Evolutionary conservation across 2,113 vertebrate species (phyloP).

Genomic region (Corvus moneduloides): DNA sequence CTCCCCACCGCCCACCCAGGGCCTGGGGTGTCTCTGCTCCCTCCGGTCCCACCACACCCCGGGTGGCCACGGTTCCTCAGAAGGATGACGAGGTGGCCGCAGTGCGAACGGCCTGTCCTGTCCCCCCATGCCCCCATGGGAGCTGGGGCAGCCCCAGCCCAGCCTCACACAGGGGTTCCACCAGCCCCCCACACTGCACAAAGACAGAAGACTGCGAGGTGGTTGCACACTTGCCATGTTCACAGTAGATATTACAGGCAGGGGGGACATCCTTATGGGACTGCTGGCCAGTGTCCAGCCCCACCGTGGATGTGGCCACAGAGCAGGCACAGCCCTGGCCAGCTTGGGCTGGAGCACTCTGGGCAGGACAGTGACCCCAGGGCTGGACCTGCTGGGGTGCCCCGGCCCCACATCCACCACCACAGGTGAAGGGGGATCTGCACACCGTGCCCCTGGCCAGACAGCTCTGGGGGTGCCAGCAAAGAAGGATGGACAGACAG

Average conservation of each 20-base stretch:
- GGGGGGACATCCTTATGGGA: neutral
- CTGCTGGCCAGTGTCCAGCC: neutral
- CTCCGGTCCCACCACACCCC: fast-evolving
- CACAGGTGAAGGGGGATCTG: neutral
- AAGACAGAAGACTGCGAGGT: neutral
- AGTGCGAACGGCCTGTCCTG: neutral
- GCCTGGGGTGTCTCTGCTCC: fast-evolving
- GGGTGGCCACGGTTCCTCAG: neutral
- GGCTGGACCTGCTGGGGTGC: neutral
- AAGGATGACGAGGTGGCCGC: fast-evolving
- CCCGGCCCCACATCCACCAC: fast-evolving
- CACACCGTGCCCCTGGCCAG: neutral
- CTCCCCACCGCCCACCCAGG: neutral
- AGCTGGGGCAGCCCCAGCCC: neutral
- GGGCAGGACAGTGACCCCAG: neutral
- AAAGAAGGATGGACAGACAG: neutral
- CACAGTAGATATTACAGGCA: slow-evolving; percentile 35
- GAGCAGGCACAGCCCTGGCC: neutral
- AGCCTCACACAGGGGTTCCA: fast-evolving
- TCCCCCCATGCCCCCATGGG: fast-evolving
- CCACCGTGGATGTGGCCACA: fast-evolving
- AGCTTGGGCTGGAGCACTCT: neutral
- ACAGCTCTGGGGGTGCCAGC: neutral
- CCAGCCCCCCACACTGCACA: neutral
- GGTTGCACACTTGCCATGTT: slow-evolving; percentile 61